A percentile compares a stretch with the other conserved stretches of the same genome.
Evolutionary conservation across 2,888 invertebrate species (phyloP).

Genomic region (Nemotelus pantherinus): DNA sequence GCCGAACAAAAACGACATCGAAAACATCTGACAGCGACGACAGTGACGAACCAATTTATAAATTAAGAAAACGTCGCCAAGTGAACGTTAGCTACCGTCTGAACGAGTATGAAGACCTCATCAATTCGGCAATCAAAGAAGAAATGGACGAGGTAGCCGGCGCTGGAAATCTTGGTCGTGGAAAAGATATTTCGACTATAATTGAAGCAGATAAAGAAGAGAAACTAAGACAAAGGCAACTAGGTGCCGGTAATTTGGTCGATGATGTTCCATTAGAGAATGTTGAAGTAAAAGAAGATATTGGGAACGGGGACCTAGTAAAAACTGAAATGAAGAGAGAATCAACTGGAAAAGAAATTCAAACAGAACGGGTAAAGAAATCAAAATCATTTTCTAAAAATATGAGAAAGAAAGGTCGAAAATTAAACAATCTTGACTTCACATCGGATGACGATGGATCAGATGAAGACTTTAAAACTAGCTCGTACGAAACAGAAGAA

Average conservation of each 20-base stretch:
- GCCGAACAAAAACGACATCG: conserved; percentile 46
- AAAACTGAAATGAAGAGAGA: conserved; percentile 52
- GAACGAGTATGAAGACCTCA: conserved; percentile 94
- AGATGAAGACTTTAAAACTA: conserved; percentile 89
- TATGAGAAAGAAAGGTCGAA: conserved; percentile 74
- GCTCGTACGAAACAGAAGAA: conserved; percentile 67
- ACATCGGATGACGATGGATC: conserved; percentile 84
- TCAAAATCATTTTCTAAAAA: conserved; percentile 52
- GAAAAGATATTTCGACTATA: conserved; percentile 93
- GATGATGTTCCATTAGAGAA: conserved; percentile 56
- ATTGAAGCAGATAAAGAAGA: conserved; percentile 81
- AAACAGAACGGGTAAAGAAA: conserved; percentile 57
- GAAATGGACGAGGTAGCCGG: conserved; percentile 81
- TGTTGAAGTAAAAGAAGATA: conserved; percentile 48
- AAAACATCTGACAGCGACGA: conserved; percentile 66
- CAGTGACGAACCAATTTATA: conserved; percentile 82
- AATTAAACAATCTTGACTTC: conserved; percentile 83
- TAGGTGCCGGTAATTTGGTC: conserved; percentile 52
- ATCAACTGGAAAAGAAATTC: conserved; percentile 47
- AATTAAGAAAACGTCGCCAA: conserved; percentile 81
- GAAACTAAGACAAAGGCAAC: conserved; percentile 60
- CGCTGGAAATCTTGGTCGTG: conserved; percentile 83
- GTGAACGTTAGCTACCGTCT: conserved; percentile 86
- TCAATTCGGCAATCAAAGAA: conserved; percentile 88
- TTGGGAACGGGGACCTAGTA: conserved; percentile 47